A percentile compares a stretch with the other conserved stretches of the same genome.
Evolutionary conservation across 2,888 invertebrate genomes (phyloP).

Genomic region (Heliconius ethilla): DNA sequence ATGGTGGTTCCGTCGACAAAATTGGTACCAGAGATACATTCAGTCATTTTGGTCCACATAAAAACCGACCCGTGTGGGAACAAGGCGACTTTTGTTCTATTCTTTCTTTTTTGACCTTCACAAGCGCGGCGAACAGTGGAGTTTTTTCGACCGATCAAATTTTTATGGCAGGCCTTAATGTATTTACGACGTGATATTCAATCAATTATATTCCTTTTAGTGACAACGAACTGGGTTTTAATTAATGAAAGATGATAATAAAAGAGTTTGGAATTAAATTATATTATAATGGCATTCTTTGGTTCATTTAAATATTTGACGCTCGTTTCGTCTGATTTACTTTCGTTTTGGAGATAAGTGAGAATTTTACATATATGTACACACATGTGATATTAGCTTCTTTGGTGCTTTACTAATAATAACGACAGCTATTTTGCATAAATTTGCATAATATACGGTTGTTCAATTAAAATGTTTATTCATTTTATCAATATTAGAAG

Average conservation of each 20-base stretch:
- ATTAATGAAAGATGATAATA: conserved; percentile 35
- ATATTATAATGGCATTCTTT: background rate
- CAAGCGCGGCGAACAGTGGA: conserved; percentile 20
- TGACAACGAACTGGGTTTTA: conserved; percentile 35
- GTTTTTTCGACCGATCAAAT: conserved; percentile 57
- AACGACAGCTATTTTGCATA: background rate
- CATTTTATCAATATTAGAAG: background rate
- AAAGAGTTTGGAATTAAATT: conserved; percentile 14
- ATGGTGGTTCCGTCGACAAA: conserved; percentile 67
- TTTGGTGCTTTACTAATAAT: background rate
- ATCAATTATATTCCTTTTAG: conserved; percentile 43
- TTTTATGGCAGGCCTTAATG: conserved; percentile 49
- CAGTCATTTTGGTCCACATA: conserved; percentile 61
- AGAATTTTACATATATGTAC: background rate
- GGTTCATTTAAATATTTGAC: conserved; percentile 16
- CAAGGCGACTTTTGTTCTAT: conserved; percentile 60
- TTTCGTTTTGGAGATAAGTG: conserved; percentile 14
- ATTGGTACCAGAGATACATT: conserved; percentile 55
- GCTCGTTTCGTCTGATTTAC: background rate
- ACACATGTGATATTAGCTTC: background rate
- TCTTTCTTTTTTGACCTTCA: conserved; percentile 55
- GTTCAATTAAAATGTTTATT: background rate
- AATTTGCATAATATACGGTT: background rate
- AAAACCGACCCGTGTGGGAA: conserved; percentile 68
- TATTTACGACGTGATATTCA: conserved; percentile 48